Evolutionary conservation across 1,140 invertebrate genomes (phyloP), one percentile per base, ranked within the genome.

Genomic region (Drosophila micromelanica): DNA sequence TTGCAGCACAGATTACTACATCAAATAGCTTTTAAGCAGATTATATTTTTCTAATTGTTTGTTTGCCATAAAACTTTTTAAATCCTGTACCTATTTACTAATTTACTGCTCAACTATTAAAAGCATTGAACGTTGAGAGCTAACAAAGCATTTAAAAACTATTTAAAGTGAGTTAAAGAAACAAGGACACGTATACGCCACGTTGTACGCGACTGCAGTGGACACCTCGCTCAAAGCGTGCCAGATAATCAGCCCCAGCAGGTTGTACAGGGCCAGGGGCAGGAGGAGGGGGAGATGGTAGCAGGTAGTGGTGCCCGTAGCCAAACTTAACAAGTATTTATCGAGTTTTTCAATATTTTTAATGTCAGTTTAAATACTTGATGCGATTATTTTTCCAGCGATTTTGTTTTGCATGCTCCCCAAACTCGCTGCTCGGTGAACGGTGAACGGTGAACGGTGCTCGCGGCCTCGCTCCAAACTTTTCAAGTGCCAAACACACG

Each of bases 331-430:
- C 82, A 86, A 86, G 78, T 87, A 87, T 86, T 86, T 86, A 86
- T 87, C 82, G 82, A 82, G 82, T 86, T 86, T 86, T 87, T 86
- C 82, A 86, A 86, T 86, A 87, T 86, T 86, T n/a, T n/a, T 86
- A 86, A 86, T 87, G 82, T 86, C 78, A 87, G 78, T 86, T 86
- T 86, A 86, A 86, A 87, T 86, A 86, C 82, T 86, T 87, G 76
- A 89, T 65, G 75, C 82, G 82, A 87, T 86, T 86, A 87, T 81
- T 87, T 57, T 86, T 87, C 72, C 82, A 81, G 71, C 60, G 78
- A 87, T 87, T 86, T 86, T 87, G 64, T 71, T 64, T 78, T 81
- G 82, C 82, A 76, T 87, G 67, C 61, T 51, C 72, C 32, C 42
- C 30, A 46, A 37, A 56, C 32, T 8, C 35, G 46, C 42, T 35